phyloP scores from a whole-genome alignment of 2,888 invertebrate genomes.

The Hedya salicella region DNA sequence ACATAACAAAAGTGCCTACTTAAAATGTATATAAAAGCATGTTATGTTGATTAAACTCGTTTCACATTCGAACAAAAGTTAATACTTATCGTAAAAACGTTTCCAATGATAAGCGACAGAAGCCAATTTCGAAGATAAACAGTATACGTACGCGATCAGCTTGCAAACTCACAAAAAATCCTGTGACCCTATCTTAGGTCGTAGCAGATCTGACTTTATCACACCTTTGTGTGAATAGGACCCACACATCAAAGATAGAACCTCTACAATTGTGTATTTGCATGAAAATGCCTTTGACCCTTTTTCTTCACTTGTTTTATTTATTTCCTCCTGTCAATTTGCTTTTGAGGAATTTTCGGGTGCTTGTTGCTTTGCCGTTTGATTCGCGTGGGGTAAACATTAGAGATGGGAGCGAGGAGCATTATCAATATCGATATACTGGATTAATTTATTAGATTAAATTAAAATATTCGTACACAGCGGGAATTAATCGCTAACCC shows the following conservation, averaged over 20 bases:
- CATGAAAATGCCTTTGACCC: slow-evolving; percentile 66
- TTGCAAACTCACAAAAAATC: slow-evolving; percentile 33
- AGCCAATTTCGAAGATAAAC: slow-evolving; percentile 15
- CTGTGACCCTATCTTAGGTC: slow-evolving; percentile 36
- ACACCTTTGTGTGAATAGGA: slow-evolving; percentile 46
- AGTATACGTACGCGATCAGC: neutral
- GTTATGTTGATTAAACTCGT: neutral
- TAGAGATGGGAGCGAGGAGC: slow-evolving; percentile 4
- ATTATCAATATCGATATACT: neutral
- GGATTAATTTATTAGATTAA: neutral
- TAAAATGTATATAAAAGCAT: neutral
- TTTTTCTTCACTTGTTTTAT: slow-evolving; percentile 67
- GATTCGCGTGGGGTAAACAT: slow-evolving; percentile 20
- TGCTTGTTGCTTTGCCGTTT: slow-evolving; percentile 27
- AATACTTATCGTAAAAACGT: neutral
- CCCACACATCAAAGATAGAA: slow-evolving; percentile 65
- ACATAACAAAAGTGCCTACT: neutral
- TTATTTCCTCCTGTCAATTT: slow-evolving; percentile 66
- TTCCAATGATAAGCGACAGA: neutral
- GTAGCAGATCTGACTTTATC: slow-evolving; percentile 47
- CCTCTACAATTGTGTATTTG: slow-evolving; percentile 59
- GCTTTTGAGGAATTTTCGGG: slow-evolving; percentile 41
- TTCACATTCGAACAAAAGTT: neutral
- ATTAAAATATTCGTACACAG: too few relatives aligned
- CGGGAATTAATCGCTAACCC: too few relatives aligned